Percentiles rank a stretch among this genome's conserved stretches.
These are phyloP conservation scores for Acanthaster planci DNA, from an alignment of 35 echinoderm and acorn worm genomes.

Conservation along the genomic window DNA sequence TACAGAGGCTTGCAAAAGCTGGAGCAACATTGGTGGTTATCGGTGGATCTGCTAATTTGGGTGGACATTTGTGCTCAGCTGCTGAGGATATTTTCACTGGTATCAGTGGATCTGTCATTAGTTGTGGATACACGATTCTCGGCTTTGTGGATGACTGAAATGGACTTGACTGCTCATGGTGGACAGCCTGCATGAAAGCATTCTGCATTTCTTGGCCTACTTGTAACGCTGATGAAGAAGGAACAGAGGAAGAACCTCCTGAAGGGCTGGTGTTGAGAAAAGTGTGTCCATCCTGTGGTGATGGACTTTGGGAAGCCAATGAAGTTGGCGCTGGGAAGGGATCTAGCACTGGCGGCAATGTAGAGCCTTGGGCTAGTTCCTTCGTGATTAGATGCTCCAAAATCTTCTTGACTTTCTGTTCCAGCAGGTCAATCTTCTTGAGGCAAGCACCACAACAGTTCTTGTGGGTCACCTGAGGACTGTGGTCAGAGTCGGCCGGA, in stretches of 20 bases:
- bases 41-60: too few relatives aligned
- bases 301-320: too few relatives aligned
- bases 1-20: too few relatives aligned
- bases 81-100: neutral
- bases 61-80: neutral
- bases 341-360: neutral
- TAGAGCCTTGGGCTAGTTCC: neutral
- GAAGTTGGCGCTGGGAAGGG: neutral
- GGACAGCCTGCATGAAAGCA: neutral
- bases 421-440: neutral
- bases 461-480: neutral
- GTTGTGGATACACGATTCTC: neutral
- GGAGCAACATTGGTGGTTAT: too few relatives aligned
- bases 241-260: too few relatives aligned
- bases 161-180: neutral
- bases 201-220: neutral
- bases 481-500: neutral
- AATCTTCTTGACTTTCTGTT: slow-evolving; percentile 14
- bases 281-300: too few relatives aligned
- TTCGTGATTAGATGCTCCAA: neutral
- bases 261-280: too few relatives aligned
- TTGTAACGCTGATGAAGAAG: neutral
- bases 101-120: neutral
- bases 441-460: slow-evolving; percentile 14
- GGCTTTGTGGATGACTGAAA: neutral